These are phyloP conservation scores for Pseudanteris insignis DNA, from an alignment of 2,888 invertebrate genomes.

Conservation along the genomic window DNA sequence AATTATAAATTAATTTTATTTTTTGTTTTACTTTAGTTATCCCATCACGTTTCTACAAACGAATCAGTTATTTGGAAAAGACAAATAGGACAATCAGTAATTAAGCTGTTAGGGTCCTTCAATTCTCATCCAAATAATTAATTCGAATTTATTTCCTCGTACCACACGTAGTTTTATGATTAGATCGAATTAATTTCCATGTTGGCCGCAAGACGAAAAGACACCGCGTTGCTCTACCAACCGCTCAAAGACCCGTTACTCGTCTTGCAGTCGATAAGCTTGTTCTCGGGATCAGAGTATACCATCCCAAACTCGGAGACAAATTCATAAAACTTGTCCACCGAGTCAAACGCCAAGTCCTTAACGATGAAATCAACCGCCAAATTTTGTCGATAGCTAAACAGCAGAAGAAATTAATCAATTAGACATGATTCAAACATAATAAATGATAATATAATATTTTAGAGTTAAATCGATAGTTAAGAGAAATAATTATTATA, in stretches of 20 bases:
- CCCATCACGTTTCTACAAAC: too few relatives aligned
- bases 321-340: slow-evolving; percentile 87
- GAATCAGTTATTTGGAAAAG: too few relatives aligned
- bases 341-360: slow-evolving; percentile 88
- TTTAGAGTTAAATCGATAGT: slow-evolving; percentile 10
- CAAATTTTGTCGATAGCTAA: slow-evolving; percentile 94
- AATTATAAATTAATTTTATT: too few relatives aligned
- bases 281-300: slow-evolving; percentile 75
- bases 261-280: slow-evolving; percentile 90
- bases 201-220: too few relatives aligned
- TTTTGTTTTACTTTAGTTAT: too few relatives aligned
- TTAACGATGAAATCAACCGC: slow-evolving; percentile 85
- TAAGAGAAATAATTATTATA: slow-evolving; percentile 34
- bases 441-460: slow-evolving; percentile 13
- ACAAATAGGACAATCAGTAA: too few relatives aligned
- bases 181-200: too few relatives aligned
- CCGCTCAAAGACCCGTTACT: slow-evolving; percentile 69
- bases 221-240: too few relatives aligned
- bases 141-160: too few relatives aligned
- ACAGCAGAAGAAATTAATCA: slow-evolving; percentile 66
- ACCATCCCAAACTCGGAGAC: slow-evolving; percentile 82
- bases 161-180: too few relatives aligned
- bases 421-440: slow-evolving; percentile 64
- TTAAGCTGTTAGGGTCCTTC: too few relatives aligned
- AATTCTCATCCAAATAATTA: too few relatives aligned